These are phyloP conservation scores for Crenichthys baileyi DNA, from an alignment of 2,797 vertebrate species.

Conservation along the genomic window DNA sequence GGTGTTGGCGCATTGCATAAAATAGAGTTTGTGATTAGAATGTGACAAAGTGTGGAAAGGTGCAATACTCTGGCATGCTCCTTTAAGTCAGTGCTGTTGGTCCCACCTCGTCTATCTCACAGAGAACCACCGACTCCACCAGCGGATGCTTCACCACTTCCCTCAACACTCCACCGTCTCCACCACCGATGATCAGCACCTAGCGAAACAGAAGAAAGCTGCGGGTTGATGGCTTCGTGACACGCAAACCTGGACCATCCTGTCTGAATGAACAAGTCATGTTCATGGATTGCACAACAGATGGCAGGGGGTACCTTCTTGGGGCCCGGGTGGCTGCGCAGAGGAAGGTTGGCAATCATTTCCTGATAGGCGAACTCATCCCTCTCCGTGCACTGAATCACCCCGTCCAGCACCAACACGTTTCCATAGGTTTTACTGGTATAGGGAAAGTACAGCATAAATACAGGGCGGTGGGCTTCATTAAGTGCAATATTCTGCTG, in stretches of 20 bases:
- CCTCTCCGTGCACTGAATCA: constrained; percentile 97
- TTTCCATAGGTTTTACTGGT: constrained; percentile 96
- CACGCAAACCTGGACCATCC: not conserved
- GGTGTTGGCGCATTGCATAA: not conserved
- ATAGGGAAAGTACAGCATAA: not conserved
- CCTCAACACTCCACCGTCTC: constrained; percentile 93
- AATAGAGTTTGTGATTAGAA: not conserved
- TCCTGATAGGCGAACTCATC: constrained; percentile 99
- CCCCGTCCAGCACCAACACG: constrained; percentile 94
- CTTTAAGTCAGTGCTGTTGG: not conserved
- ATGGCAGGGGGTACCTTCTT: constrained; percentile 86
- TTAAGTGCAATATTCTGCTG: too few species aligned
- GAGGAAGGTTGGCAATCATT: constrained; percentile 96
- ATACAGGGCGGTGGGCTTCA: not conserved
- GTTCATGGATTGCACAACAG: not conserved
- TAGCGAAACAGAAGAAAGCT: constrained; percentile 42
- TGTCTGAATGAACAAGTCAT: rapidly evolving
- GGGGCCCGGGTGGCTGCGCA: constrained; percentile 93
- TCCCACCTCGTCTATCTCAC: constrained; percentile 95
- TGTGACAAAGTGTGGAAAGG: not conserved
- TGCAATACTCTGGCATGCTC: not conserved
- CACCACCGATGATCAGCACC: constrained; percentile 96
- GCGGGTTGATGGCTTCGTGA: not conserved
- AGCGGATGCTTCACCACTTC: constrained; percentile 94
- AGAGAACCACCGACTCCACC: constrained; percentile 94